Conservation (phyloP, 2,888 invertebrate genomes). For the Mesorhabditis spiculigera region DNA sequence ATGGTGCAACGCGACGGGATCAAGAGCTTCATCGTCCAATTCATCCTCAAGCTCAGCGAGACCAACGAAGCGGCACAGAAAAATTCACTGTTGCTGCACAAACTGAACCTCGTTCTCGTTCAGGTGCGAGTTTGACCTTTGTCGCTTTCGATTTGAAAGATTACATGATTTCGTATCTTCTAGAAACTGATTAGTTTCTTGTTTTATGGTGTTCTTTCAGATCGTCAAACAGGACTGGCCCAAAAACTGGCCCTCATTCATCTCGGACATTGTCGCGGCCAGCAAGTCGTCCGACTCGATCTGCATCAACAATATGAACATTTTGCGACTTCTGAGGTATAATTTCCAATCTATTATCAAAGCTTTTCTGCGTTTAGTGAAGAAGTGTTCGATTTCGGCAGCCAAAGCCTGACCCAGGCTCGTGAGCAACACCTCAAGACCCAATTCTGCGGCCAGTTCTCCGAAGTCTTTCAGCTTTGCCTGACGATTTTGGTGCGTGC, state of each 20-base stretch:
- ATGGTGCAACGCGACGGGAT: conserved; percentile 98
- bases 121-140: conserved; percentile 67
- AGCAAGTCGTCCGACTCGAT: conserved; percentile 97
- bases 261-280: conserved; percentile 96
- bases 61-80: conserved; percentile 81
- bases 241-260: conserved; percentile 98
- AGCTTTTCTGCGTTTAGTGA: conserved; percentile 68
- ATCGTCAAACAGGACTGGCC: conserved; percentile 99
- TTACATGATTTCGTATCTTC: not conserved
- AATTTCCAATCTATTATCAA: conserved; percentile 14
- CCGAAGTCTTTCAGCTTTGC: conserved; percentile 94
- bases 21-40: conserved; percentile 95
- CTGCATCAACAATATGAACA: conserved; percentile 99
- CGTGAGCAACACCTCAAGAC: conserved; percentile 98
- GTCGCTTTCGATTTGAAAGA: conserved; percentile 6
- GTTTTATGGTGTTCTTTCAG: conserved; percentile 59
- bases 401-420: conserved; percentile 94
- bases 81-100: conserved; percentile 93
- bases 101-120: conserved; percentile 96
- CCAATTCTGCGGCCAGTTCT: conserved; percentile 98
- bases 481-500: conserved; percentile 80
- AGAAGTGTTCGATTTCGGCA: conserved; percentile 97
- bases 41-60: conserved; percentile 96
- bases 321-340: conserved; percentile 81
- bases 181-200: not conserved